These are phyloP conservation scores for Hyalella azteca DNA, from an alignment of 2,888 invertebrate genomes.

Conservation along the genomic window DNA sequence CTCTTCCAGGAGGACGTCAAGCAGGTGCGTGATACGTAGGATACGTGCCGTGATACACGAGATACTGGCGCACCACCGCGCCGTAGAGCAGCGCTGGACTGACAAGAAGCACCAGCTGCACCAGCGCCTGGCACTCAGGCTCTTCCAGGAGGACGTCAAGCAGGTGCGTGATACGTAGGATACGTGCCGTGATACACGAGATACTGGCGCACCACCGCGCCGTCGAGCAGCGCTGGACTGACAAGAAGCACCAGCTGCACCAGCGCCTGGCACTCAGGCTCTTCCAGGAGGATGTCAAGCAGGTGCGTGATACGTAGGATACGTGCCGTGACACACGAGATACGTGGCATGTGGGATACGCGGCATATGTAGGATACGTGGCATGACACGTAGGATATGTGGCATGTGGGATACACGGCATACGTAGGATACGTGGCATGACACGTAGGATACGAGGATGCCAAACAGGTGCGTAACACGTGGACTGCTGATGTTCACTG, in stretches of 20 bases:
- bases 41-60: conserved; percentile 97
- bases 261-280: conserved; percentile 87
- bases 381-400: no score
- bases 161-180: conserved; percentile 93
- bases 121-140: conserved; percentile 84
- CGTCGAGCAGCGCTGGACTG: conserved; percentile 92
- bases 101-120: conserved; percentile 93
- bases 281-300: conserved; percentile 76
- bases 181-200: conserved; percentile 94
- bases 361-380: no score
- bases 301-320: no score
- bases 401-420: no score
- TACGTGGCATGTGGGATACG: no score
- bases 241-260: conserved; percentile 92
- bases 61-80: conserved; percentile 91
- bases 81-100: conserved; percentile 93
- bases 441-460: no score
- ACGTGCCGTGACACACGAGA: no score
- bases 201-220: conserved; percentile 93
- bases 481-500: no score
- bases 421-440: no score
- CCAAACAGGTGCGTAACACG: no score
- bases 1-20: conserved; percentile 79
- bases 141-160: conserved; percentile 78
- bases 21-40: no score